Conservation (phyloP, 2,888 invertebrate species). For the Reticulitermes lucifugus region DNA sequence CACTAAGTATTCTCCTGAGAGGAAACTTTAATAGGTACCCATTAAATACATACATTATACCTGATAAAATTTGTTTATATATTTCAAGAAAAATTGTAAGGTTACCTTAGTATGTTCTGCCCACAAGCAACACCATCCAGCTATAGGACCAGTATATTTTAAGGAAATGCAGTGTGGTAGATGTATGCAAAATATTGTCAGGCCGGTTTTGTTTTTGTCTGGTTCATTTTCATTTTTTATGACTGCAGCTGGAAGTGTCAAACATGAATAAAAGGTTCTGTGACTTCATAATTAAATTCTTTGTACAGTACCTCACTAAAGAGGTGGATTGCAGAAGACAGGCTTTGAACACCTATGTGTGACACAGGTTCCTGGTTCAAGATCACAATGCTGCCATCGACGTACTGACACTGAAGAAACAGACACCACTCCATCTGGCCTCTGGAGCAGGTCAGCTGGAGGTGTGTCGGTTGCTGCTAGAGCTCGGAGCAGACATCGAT, state of each 20-base stretch:
- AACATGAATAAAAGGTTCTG: not conserved
- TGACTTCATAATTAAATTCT: not conserved
- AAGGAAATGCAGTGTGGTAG: no score
- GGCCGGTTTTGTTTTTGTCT: no score
- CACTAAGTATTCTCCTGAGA: no score
- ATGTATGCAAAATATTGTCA: no score
- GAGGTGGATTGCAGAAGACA: not conserved
- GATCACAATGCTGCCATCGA: constrained; percentile 97
- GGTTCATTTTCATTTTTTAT: no score
- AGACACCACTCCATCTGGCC: constrained; percentile 97
- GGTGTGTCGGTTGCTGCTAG: constrained; percentile 91
- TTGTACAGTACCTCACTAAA: not conserved
- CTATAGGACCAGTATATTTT: no score
- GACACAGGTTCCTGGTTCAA: constrained; percentile 84
- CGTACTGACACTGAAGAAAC: constrained; percentile 94
- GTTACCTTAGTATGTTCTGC: no score
- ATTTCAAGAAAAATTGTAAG: no score
- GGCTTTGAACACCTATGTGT: not conserved
- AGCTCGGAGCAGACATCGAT: constrained; percentile 94
- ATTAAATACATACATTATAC: no score
- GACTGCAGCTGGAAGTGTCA: not conserved
- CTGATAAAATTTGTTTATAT: no score
- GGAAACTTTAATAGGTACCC: no score
- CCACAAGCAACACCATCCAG: no score
- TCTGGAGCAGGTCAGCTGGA: constrained; percentile 96